Evolutionary conservation across 1,140 invertebrate species (phyloP), one percentile per base, ranked within the genome.

Genomic region (Sycophila sp.): DNA sequence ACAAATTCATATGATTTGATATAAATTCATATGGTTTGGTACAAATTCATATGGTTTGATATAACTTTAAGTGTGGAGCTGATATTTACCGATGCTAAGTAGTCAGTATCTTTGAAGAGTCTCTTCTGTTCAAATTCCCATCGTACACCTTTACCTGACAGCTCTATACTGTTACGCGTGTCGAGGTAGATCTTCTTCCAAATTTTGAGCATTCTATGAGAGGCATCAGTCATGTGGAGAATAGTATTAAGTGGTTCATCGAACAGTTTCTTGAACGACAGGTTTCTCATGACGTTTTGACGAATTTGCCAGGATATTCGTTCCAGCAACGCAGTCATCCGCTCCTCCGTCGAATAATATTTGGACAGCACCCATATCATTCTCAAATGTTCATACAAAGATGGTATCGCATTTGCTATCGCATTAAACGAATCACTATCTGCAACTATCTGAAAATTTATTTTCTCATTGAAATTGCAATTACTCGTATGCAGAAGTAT

Each of bases 81-180:
- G n/a, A 58, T n/a, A 26, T 17, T 60, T 28, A 65, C 63, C 13
- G 73, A 72, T 13, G 90, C 90, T 73, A 96, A 92, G 77, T 97
- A 95, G 78, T 97, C 94, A 0, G 94, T 94, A 55, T 91, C 88
- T 8, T 91, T 91, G 81, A 97, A 97, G 2, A 97, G 84, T 49
- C 89, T 88, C 10, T 88, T 90, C 71, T 92, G 90, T 77, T 96
- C 93, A 83, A 98, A 97, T 82, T 98, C 96, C 96, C 96, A 97
- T 15, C 95, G 88, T 10, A 89, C 88, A 4, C 93, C 94, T 75
- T 93, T 93, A 0, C 93, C 93, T 1, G 92, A 92, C 3, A 90
- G 77, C 83, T 97, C 96, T 72, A 97, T 97, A 70, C 91, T 91
- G 17, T 91, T 87, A 28, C 95, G 85, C 0, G 92, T 94, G 58